Base-by-base conservation (phyloP, 2,888 invertebrate genomes). In the Drepana falcataria region DNA sequence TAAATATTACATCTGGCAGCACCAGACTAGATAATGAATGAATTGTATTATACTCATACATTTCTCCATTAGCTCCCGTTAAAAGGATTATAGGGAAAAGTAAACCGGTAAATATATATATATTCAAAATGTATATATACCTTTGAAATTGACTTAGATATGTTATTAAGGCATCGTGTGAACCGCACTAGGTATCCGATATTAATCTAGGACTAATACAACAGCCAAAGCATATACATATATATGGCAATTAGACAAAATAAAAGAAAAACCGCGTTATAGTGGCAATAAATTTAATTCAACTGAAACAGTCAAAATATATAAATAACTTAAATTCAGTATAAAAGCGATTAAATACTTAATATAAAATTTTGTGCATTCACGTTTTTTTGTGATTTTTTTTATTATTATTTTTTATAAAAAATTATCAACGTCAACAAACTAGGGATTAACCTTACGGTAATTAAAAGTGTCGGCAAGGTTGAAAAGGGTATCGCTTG, bases 121-220 rank as follows among this genome's bases (percentile, higher is more conserved):
- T 81, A 74, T 77, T 70, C 21, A 21, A 58, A 9, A 68, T 66
- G 69, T 73, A 75, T 79, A 9, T 74, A 80, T 80, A 83, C 76
- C 80, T 79, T 85, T 78, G 75, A 86, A 86, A 89, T 87, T 90
- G 90, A 91, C 91, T 91, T 91, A 90, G 91, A 91, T 90, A 88
- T 89, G 89, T 89, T 90, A 90, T 85, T 90, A 91, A 91, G 91
- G 91, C 91, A 91, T 85, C 91, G 77, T 85, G 91, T 91, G 91
- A 91, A 91, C 84, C 87, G 90, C 90, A 85, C 90, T 90, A 86
- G 80, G 81, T 83, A 81, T 82, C 81, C 80, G 82, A 79, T 81
- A 77, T 73, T 73, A 78, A 77, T 83, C 86, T 78, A 77, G 79
- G 82, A 86, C 85, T 86, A 86, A 85, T 81, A 88, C 87, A 83